These are phyloP conservation scores for Oplegnathus fasciatus DNA, from an alignment of 2,113 vertebrate species.

Conservation along the genomic window DNA sequence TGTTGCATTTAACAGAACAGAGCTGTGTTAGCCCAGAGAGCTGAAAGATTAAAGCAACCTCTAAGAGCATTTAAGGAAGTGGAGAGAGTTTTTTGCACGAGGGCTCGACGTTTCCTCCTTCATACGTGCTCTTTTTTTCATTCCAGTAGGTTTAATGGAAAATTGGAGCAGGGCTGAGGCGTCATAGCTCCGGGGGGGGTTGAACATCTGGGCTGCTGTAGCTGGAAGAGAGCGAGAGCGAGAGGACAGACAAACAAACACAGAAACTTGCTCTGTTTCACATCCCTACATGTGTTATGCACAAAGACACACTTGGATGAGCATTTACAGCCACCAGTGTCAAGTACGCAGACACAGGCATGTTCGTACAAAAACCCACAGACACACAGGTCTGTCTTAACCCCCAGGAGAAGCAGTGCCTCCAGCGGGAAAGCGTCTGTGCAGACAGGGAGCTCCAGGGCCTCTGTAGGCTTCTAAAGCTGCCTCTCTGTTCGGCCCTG, in stretches of 20 bases:
- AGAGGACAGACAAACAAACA: slow-evolving; percentile 39
- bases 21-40: slow-evolving; percentile 83
- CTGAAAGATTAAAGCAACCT: slow-evolving; percentile 90
- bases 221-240: slow-evolving; percentile 4
- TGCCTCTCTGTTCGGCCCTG: slow-evolving; percentile 26
- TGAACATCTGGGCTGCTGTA: slow-evolving; percentile 68
- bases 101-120: slow-evolving; percentile 23
- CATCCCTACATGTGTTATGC: slow-evolving; percentile 14
- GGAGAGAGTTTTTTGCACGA: slow-evolving; percentile 76
- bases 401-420: slow-evolving; percentile 40
- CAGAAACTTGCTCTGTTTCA: slow-evolving; percentile 11
- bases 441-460: slow-evolving; percentile 56
- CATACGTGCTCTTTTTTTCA: not conserved
- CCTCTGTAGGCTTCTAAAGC: slow-evolving; percentile 42
- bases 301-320: slow-evolving; percentile 34
- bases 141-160: slow-evolving; percentile 79
- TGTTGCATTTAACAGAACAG: slow-evolving; percentile 81
- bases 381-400: slow-evolving; percentile 4
- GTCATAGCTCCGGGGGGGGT: slow-evolving; percentile 53
- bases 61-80: slow-evolving; percentile 84
- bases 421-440: slow-evolving; percentile 34
- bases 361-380: slow-evolving; percentile 6
- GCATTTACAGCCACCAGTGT: slow-evolving; percentile 23
- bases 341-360: slow-evolving; percentile 7
- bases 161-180: slow-evolving; percentile 82